Evolutionary conservation across 2,797 vertebrate genomes (phyloP).

Genomic region (Lithobates pipiens): DNA sequence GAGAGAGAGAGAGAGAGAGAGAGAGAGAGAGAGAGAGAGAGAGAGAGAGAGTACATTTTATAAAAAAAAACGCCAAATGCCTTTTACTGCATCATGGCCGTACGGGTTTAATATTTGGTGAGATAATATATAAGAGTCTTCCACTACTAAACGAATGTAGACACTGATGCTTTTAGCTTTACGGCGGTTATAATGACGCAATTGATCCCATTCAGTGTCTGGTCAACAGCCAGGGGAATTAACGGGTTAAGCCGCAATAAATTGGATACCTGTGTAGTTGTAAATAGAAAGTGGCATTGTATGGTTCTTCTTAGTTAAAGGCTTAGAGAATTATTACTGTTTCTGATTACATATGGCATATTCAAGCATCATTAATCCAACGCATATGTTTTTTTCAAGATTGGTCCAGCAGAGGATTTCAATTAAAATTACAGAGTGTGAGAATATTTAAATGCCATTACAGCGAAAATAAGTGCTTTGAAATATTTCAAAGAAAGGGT

Average conservation of each 20-base stretch:
- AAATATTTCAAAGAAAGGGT: not conserved
- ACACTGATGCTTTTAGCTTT: not conserved
- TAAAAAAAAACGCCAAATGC: too few relatives aligned
- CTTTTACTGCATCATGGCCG: too few relatives aligned
- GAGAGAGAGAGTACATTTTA: too few relatives aligned
- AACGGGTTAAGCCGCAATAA: not conserved
- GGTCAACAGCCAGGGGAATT: too few relatives aligned
- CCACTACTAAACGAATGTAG: not conserved
- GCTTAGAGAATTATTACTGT: not conserved
- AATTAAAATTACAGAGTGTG: conserved; percentile 26
- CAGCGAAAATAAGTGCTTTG: conserved; percentile 21
- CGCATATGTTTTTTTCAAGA: conserved; percentile 12
- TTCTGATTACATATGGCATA: conserved; percentile 8
- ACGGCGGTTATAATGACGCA: too few relatives aligned
- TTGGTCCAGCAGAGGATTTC: conserved; percentile 36
- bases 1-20: too few relatives aligned
- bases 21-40: too few relatives aligned
- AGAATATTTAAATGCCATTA: conserved; percentile 25
- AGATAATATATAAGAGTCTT: too few relatives aligned
- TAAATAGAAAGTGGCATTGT: not conserved
- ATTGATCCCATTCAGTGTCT: too few relatives aligned
- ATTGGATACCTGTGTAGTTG: not conserved
- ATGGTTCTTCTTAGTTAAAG: not conserved
- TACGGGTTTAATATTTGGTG: too few relatives aligned
- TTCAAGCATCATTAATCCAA: conserved; percentile 15